Conservation (phyloP, 1,140 invertebrate genomes). For the Eurosta solidaginis region DNA sequence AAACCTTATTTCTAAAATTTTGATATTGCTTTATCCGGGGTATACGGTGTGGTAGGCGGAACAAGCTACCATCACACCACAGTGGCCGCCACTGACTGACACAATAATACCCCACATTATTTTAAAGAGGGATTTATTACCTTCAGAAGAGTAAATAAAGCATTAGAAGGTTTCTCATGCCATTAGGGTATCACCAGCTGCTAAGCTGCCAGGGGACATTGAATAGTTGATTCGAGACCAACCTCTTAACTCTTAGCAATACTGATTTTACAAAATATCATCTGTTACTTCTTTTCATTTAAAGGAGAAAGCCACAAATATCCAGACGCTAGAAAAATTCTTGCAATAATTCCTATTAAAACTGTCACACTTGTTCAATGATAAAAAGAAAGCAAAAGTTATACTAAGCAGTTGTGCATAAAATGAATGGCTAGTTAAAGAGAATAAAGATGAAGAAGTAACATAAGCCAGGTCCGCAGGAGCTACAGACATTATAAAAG, state of each 20-base stretch:
- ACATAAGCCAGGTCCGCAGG: neutral
- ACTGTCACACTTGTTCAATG: neutral
- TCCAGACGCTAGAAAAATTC: neutral
- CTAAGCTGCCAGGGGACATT: neutral
- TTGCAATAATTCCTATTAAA: neutral
- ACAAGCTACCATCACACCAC: too few relatives aligned
- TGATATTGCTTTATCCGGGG: too few relatives aligned
- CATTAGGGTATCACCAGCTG: neutral
- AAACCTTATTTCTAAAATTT: too few relatives aligned
- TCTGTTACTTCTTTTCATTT: too few relatives aligned
- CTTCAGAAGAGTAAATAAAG: neutral
- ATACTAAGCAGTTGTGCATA: neutral
- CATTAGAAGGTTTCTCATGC: neutral
- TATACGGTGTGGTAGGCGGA: too few relatives aligned
- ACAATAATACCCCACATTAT: neutral
- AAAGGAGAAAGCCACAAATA: neutral
- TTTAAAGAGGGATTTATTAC: neutral
- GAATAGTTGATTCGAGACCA: too few relatives aligned
- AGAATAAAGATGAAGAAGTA: neutral
- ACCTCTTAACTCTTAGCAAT: too few relatives aligned
- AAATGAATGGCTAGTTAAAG: neutral
- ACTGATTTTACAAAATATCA: too few relatives aligned
- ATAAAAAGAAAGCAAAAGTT: neutral
- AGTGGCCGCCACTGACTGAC: too few relatives aligned
- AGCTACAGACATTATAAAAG: neutral